Evolutionary conservation across 1,140 invertebrate species (phyloP), one percentile per base, ranked within the genome.

Genomic region (Drosophila busckii): DNA sequence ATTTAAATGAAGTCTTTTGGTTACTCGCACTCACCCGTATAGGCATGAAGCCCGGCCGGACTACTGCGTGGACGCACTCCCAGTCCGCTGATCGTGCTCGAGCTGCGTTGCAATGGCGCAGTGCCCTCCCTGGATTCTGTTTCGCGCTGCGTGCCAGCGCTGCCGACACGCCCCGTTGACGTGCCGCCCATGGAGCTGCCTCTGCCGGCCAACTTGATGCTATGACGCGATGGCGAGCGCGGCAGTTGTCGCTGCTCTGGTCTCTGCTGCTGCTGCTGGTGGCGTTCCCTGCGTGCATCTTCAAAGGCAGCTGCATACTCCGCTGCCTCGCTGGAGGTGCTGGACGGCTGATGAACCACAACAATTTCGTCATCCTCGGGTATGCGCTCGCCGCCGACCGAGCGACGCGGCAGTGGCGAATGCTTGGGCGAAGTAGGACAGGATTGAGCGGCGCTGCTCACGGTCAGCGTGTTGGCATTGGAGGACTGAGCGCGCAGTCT

Each of bases 31-130:
- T 38, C 86, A 86, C 93, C 92, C 42, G 93, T 93, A 69, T 93
- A 94, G 63, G 92, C 93, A 71, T 92, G 91, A 12, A 94, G 88
- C 4, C 92, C 92, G 6, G 93, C 92, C 0, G 93, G 93, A 28
- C 92, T 93, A 12, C 92, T 93, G 31, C 92, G 87, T 1, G 93
- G 92, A 45, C 93, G 88, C 35, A 85, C 69, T 13, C 68, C 52
- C 23, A 90, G 89, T 3, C 89, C 87, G 20, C 90, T 90, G 0
- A 90, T 89, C 0, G 90, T 90, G 58, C 92, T 93, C 8, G 89
- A 82, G 25, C 89, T 89, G 9, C 89, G 88, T 34, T 87, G 86
- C 8, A 87, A 42, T 40, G 64, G 62, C n/a, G 59, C 23, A 20
- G 38, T 17, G 5, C 35, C 25, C 26, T 66, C 52, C 42, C 42